Evolutionary conservation across 2,113 vertebrate species (phyloP).

Genomic region (Manacus vitellinus): DNA sequence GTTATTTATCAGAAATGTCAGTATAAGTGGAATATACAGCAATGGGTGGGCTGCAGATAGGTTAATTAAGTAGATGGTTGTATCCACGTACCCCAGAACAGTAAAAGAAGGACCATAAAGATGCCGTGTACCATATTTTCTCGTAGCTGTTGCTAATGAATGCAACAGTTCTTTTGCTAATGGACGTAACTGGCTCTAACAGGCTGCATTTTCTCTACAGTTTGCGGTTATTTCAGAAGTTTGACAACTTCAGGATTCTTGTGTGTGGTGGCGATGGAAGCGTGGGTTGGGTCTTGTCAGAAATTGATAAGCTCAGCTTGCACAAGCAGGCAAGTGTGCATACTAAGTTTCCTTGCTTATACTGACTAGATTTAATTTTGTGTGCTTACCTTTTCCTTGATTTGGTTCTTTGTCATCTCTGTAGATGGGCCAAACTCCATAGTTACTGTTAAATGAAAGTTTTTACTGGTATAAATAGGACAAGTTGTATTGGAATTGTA

Average conservation of each 20-base stretch:
- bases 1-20: constrained; percentile 19
- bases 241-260: constrained; percentile 97
- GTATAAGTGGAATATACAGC: background rate
- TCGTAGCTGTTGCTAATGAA: background rate
- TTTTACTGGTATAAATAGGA: background rate
- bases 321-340: constrained; percentile 90
- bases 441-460: background rate
- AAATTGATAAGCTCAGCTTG: constrained; percentile 96
- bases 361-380: background rate
- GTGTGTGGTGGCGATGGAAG: constrained; percentile 98
- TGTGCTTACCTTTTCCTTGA: background rate
- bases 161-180: background rate
- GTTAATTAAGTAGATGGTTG: background rate
- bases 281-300: constrained; percentile 97
- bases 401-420: background rate
- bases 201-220: constrained; percentile 74
- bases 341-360: background rate
- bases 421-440: background rate
- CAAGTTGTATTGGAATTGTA: background rate
- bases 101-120: background rate
- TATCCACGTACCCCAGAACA: background rate
- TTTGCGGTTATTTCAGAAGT: constrained; percentile 96
- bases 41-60: background rate
- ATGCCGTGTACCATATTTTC: background rate
- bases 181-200: background rate